Evolutionary conservation across 2,888 invertebrate species (phyloP).

Genomic region (Vesta saturnalis): DNA sequence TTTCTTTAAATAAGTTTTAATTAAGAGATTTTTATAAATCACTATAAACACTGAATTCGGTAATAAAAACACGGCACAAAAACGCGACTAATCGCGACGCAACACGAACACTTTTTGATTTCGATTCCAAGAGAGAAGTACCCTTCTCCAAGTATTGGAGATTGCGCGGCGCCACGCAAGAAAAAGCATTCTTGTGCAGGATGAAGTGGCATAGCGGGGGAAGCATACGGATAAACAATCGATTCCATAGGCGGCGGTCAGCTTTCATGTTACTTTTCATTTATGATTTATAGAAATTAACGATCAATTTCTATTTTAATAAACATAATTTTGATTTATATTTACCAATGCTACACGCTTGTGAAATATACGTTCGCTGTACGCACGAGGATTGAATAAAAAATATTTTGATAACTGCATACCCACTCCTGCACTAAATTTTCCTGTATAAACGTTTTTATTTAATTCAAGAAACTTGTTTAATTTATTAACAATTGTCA

Average conservation of each 20-base stretch:
- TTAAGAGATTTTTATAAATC: conserved; percentile 25
- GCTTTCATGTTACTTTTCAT: conserved; percentile 23
- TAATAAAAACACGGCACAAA: conserved; percentile 43
- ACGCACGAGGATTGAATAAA: too few species aligned
- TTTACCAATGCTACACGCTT: too few species aligned
- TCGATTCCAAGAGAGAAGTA: conserved; percentile 50
- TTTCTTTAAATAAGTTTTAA: conserved; percentile 21
- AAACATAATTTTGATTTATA: too few species aligned
- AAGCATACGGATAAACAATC: conserved; percentile 37
- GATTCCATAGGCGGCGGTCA: conserved; percentile 38
- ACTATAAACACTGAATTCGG: conserved; percentile 37
- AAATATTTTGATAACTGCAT: too few species aligned
- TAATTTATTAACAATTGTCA: too few species aligned
- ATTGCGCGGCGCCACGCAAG: conserved; percentile 53
- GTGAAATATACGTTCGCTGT: too few species aligned
- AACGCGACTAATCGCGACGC: conserved; percentile 51
- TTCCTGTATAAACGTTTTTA: too few species aligned
- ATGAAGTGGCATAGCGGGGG: conserved; percentile 38
- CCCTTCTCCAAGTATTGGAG: conserved; percentile 48
- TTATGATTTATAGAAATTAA: conserved; percentile 6
- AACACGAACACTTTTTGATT: conserved; percentile 58
- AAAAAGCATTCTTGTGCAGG: conserved; percentile 44
- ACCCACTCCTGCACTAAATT: too few species aligned
- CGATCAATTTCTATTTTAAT: conserved; percentile 11
- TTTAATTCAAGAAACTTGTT: too few species aligned